Conservation (phyloP, 2,113 vertebrate genomes). For the Gymnobelideus leadbeateri region DNA sequence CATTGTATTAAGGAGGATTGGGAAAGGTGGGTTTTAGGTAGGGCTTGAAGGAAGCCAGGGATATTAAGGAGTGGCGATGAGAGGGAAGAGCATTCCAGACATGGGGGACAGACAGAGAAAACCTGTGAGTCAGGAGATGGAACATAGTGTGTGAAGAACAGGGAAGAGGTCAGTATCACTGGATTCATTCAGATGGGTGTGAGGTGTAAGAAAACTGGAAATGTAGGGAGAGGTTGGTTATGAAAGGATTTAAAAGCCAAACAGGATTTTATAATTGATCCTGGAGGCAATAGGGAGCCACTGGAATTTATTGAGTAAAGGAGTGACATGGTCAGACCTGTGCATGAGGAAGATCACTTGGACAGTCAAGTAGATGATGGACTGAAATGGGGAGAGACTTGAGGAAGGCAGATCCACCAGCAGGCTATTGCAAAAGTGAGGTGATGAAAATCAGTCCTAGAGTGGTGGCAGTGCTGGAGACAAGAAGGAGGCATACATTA, state of each 20-base stretch:
- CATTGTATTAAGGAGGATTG: neutral
- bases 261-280: neutral
- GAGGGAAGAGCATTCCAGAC: neutral
- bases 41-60: neutral
- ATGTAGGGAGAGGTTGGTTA: neutral
- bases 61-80: neutral
- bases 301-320: neutral
- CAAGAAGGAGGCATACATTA: neutral
- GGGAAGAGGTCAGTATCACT: neutral
- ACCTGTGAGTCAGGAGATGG: neutral
- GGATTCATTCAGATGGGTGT: neutral
- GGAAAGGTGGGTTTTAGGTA: neutral
- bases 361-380: no score
- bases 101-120: neutral
- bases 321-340: neutral
- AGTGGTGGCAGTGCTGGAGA: neutral
- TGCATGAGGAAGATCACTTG: neutral
- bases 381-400: neutral
- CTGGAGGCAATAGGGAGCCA: neutral
- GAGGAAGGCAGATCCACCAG: neutral
- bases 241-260: neutral
- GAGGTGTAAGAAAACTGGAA: neutral
- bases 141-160: neutral
- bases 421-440: neutral
- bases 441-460: neutral